These are phyloP conservation scores for Apomyelois bistriatella DNA, from an alignment of 2,888 invertebrate genomes.

Conservation along the genomic window DNA sequence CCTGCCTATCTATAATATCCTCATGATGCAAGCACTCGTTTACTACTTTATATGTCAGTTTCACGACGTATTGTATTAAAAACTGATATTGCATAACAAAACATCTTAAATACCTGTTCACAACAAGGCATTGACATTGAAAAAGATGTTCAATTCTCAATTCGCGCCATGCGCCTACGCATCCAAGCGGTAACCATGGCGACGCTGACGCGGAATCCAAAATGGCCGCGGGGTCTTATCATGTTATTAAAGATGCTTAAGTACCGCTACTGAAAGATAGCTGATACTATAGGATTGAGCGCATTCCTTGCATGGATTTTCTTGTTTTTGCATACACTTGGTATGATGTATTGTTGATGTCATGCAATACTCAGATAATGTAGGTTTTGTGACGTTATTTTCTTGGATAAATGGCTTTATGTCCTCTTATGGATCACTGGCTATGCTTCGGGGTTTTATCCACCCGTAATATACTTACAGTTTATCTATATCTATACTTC, in stretches of 20 bases:
- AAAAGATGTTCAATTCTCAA: not conserved
- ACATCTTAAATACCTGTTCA: not conserved
- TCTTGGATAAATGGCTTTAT: not conserved
- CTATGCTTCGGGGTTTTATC: too few species aligned
- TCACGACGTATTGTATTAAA: too few species aligned
- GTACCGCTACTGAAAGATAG: constrained; percentile 33
- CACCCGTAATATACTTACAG: too few species aligned
- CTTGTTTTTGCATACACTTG: constrained; percentile 4
- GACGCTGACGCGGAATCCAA: constrained; percentile 56
- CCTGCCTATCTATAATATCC: too few species aligned
- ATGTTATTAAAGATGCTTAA: constrained; percentile 43
- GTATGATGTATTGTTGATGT: not conserved
- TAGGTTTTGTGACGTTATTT: not conserved
- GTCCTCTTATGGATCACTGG: too few species aligned
- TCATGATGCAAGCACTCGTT: too few species aligned
- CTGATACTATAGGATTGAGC: constrained; percentile 15
- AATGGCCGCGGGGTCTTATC: constrained; percentile 53
- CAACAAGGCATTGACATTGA: constrained; percentile 10
- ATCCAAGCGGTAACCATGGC: constrained; percentile 57
- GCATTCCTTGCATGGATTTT: not conserved
- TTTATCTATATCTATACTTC: too few species aligned
- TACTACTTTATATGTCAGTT: too few species aligned
- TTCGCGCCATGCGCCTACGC: constrained; percentile 42
- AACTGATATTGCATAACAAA: not conserved
- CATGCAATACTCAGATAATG: not conserved